Evolutionary conservation across 2,113 vertebrate genomes (phyloP).

Genomic region (Tragulus kanchil): DNA sequence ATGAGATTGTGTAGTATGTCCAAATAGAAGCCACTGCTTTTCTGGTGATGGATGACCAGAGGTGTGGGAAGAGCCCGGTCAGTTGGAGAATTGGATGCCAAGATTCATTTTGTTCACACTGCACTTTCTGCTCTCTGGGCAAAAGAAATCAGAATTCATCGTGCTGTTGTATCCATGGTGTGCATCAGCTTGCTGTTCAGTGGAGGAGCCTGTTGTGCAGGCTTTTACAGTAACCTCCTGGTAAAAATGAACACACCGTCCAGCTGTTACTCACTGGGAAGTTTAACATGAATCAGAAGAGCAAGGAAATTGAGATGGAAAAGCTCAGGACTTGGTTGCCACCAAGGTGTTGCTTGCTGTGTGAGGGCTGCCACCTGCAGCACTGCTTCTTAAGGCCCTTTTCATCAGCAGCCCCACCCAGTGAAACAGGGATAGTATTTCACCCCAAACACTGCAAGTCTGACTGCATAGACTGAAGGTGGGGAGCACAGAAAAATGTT

Average conservation of each 20-base stretch:
- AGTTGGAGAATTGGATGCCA: neutral
- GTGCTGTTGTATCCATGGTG: neutral
- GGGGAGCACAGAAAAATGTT: neutral
- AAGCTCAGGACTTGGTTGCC: neutral
- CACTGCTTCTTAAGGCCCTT: neutral
- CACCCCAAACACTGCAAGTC: neutral
- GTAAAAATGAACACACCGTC: neutral
- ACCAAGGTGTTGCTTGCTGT: neutral
- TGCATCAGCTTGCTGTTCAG: neutral
- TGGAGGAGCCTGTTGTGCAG: neutral
- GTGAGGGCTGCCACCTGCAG: neutral
- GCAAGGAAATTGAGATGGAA: neutral
- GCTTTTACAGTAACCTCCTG: neutral
- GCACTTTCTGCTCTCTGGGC: neutral
- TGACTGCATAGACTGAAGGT: neutral
- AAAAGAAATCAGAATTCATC: constrained; percentile 5
- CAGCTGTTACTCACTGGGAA: neutral
- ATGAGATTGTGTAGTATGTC: neutral
- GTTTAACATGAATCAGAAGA: neutral
- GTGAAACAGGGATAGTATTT: neutral
- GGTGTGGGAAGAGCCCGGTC: neutral
- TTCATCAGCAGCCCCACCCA: neutral
- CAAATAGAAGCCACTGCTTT: neutral
- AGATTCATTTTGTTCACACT: neutral
- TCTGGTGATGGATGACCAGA: neutral